Evolutionary conservation across 30 jellyfish, hydroid and myxozoan species (phyloP), one percentile per base, ranked within the genome.

Genomic region (Hydractinia echinata): DNA sequence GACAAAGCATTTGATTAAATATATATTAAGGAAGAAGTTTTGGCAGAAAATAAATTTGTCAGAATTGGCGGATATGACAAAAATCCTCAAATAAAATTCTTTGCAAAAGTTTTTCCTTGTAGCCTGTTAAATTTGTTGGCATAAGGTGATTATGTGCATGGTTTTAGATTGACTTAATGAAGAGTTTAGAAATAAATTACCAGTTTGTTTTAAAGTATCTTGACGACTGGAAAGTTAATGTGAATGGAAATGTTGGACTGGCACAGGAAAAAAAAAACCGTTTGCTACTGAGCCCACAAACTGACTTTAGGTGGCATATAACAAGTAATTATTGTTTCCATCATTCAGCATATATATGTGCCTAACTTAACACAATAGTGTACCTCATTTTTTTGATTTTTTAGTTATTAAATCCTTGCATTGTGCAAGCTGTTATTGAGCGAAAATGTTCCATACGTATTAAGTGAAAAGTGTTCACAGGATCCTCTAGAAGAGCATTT

Each of bases 401-500:
- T 62, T 62, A 62, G 73, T 62, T 62, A 62, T 15, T 62, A 39
- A 62, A 15, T 62, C 10, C 16, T 62, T 50, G 30, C 73, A 62
- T 62, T 62, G 5, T 15, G 73, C 73, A 62, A 62, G 30, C 16
- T 50, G 30, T 62, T 62, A 50, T 50, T 62, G 73, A 62, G 16
- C 50, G 5, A 62, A 62, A 50, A 50, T 62, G 73, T 62, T 15
- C 73, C 73, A 62, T 62, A 62, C 30, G 30, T 62, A 39, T 62
- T 62, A 62, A 62, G 73, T 62, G 73, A 62, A 62, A 62, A 62
- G 30, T 62, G 16, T 62, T 62, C 5, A 39, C 73, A 62, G 30
- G 73, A 62, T 62, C 73, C 73, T 62, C 30, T 62, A 50, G 73
- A 62, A 62, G 73, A 62, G 73, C 73, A 5, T 62, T 62, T 62